Percentiles rank a stretch among this genome's conserved stretches.
These are phyloP conservation scores for Mylabris phalerata DNA, from an alignment of 1,140 invertebrate species.

Conservation along the genomic window DNA sequence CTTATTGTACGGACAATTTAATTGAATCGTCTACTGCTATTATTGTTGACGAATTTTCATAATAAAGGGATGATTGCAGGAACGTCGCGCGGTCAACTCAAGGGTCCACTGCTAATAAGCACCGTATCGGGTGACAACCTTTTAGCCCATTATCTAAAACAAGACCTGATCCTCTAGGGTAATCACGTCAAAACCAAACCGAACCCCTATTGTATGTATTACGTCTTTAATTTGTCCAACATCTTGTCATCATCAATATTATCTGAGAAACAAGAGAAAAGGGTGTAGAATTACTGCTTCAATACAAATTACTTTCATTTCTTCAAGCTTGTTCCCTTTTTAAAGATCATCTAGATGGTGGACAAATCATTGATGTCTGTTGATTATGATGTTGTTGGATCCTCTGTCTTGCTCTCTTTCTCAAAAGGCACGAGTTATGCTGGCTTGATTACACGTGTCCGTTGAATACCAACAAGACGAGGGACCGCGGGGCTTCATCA, in stretches of 20 bases:
- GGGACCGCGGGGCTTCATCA: slow-evolving; percentile 25
- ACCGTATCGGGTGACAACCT: slow-evolving; percentile 14
- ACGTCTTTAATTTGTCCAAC: background rate
- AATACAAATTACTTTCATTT: background rate
- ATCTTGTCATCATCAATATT: too few species aligned
- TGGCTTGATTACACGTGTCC: slow-evolving; percentile 32
- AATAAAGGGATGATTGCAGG: slow-evolving; percentile 5
- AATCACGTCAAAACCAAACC: slow-evolving; percentile 13
- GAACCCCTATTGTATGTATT: background rate
- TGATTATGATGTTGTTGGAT: slow-evolving; percentile 1
- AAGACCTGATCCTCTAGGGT: slow-evolving; percentile 15
- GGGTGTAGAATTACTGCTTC: too few species aligned
- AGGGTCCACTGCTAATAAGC: slow-evolving; percentile 14
- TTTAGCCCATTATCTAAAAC: slow-evolving; percentile 19
- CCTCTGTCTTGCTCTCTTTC: background rate
- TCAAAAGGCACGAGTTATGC: slow-evolving; percentile 28
- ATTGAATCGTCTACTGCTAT: slow-evolving; percentile 4
- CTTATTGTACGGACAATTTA: background rate
- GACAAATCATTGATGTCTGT: background rate
- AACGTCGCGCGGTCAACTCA: slow-evolving; percentile 12
- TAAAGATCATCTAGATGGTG: background rate
- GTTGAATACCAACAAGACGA: slow-evolving; percentile 35
- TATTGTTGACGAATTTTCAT: slow-evolving; percentile 8
- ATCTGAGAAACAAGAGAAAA: too few species aligned
- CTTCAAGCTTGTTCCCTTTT: background rate